Conservation (phyloP, 2,797 vertebrate species). For the Onychomys torridus region DNA sequence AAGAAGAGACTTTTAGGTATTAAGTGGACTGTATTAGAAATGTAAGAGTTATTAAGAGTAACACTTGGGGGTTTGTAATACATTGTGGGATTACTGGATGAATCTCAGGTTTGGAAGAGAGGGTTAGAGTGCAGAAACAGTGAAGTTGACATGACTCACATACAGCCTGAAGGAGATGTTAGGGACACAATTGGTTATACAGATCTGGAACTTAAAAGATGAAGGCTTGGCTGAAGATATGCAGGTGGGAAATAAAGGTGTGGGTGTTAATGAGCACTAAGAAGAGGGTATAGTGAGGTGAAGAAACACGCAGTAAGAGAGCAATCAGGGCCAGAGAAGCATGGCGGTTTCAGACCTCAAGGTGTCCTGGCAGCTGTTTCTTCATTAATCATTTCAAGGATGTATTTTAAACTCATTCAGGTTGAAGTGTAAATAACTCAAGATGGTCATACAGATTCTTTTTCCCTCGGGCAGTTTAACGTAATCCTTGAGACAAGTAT, state of each 20-base stretch:
- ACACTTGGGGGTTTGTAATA: neutral
- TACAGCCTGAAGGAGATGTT: neutral
- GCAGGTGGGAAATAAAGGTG: constrained; percentile 8
- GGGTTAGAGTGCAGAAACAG: neutral
- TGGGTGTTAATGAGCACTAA: neutral
- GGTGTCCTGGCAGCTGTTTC: neutral
- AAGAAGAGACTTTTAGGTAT: neutral
- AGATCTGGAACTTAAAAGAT: neutral
- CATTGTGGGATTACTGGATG: neutral
- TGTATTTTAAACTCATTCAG: constrained; percentile 47
- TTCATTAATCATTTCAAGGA: constrained; percentile 54
- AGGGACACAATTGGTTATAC: neutral
- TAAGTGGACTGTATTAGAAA: constrained; percentile 23
- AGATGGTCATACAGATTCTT: neutral
- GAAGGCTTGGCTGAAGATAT: neutral
- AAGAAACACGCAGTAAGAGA: neutral
- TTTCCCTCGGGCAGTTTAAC: constrained; percentile 7
- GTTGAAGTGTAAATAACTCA: constrained; percentile 30
- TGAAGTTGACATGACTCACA: neutral
- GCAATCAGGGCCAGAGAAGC: neutral
- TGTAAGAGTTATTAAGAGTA: constrained; percentile 3
- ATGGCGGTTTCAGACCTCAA: neutral
- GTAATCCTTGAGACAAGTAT: constrained; percentile 19
- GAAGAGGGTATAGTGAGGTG: neutral
- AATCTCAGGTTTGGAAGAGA: neutral